These are phyloP conservation scores for Sphyrna mokarran DNA, from an alignment of 2,113 vertebrate species.

Conservation along the genomic window DNA sequence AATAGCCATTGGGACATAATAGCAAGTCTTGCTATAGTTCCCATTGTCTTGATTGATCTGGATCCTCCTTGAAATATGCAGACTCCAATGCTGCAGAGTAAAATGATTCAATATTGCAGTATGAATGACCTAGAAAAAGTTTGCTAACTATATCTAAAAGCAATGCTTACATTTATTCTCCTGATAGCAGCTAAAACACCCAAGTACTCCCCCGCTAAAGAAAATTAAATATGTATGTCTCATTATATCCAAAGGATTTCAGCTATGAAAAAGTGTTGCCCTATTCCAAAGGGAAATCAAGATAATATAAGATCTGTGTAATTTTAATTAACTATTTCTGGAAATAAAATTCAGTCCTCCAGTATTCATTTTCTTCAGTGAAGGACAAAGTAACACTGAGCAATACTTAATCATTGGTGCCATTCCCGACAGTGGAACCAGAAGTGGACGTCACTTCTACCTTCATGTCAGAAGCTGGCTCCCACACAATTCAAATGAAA, in stretches of 20 bases:
- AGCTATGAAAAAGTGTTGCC: not conserved
- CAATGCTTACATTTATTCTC: not conserved
- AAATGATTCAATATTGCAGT: not conserved
- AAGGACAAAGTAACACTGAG: not conserved
- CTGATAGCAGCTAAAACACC: not conserved
- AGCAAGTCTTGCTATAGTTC: not conserved
- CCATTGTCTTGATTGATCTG: not conserved
- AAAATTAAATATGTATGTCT: not conserved
- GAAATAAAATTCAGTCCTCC: slow-evolving; percentile 7
- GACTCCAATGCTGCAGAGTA: not conserved
- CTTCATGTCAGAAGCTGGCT: not conserved
- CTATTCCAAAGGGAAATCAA: slow-evolving; percentile 23
- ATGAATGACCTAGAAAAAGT: not conserved
- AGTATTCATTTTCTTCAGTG: not conserved
- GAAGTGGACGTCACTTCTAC: not conserved
- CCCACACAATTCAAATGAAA: not conserved
- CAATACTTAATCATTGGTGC: not conserved
- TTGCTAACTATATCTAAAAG: not conserved
- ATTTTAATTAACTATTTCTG: slow-evolving; percentile 25
- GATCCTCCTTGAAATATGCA: not conserved
- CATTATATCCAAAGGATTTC: not conserved
- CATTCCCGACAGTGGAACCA: not conserved
- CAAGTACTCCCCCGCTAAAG: not conserved
- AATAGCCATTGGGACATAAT: not conserved
- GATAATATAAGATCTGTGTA: not conserved